These are phyloP conservation scores for Zaprionus kolodkinae DNA, from an alignment of 1,140 invertebrate species.

Conservation along the genomic window DNA sequence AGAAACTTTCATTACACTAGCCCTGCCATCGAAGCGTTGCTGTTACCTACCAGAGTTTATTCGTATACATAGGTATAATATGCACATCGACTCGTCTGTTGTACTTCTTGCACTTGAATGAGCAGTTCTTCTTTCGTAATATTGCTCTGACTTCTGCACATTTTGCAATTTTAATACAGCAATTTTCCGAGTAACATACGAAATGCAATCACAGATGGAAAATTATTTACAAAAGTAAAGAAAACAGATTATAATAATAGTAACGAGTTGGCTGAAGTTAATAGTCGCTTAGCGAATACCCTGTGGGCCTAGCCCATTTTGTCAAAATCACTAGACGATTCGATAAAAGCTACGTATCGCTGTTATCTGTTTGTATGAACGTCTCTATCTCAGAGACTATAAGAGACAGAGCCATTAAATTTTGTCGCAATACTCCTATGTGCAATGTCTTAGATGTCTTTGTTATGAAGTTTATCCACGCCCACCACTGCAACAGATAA, in stretches of 20 bases:
- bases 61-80: background rate
- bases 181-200: slow-evolving; percentile 38
- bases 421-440: too few species aligned
- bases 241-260: slow-evolving; percentile 60
- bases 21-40: background rate
- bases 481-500: too few species aligned
- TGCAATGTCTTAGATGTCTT: too few species aligned
- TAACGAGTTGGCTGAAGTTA: background rate
- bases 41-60: background rate
- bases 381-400: too few species aligned
- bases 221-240: slow-evolving; percentile 47
- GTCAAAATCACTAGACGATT: too few species aligned
- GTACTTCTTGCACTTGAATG: background rate
- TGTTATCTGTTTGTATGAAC: too few species aligned
- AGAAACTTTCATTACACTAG: background rate
- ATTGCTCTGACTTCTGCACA: slow-evolving; percentile 33
- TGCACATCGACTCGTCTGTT: background rate
- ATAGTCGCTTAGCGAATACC: background rate
- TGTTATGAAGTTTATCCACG: too few species aligned
- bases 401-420: too few species aligned
- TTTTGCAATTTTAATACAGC: slow-evolving; percentile 60
- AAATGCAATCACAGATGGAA: slow-evolving; percentile 37
- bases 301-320: background rate
- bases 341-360: too few species aligned
- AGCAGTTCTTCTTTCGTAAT: background rate